Base-by-base conservation (phyloP, 2,113 vertebrate genomes). In the Caloenas nicobarica region DNA sequence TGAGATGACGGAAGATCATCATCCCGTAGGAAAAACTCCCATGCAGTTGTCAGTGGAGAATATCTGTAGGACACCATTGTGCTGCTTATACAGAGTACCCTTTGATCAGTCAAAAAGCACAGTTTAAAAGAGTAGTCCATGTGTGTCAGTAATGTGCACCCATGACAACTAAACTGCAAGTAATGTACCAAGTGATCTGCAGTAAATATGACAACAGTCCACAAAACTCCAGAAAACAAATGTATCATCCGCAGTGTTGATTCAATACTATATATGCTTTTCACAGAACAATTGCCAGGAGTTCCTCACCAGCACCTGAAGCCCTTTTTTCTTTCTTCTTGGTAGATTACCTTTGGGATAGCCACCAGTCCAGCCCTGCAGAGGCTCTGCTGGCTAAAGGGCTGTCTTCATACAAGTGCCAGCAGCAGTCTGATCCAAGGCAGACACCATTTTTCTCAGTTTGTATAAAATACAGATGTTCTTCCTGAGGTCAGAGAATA, bases 171-270 rank as follows among this genome's bases (percentile, higher is more conserved):
- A 56, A 68, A 79, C 46, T 31, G 19, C 48, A 74, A 81, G 29
- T 46, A 73, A 56, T 23, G 10, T 7, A 57, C 31, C 23, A 40
- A 4, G 9, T 70, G 42, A 80, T 18, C 23, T 38, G 11, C 2
- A 2, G 29, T 23, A 94, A 81, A 46, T 33, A 42, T 2, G 10
- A 44, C 1, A 0, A 33, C 31, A 81, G 29, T 33, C 23, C 28
- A 65, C 46, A 53, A 66, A 88, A 70, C 19, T 48, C 66, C 48
- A 40, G 66, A 69, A 93, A 88, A 69, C 13, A 48, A 61, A 80
- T 2, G 10, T 17, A 44, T 42, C 2, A 0, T 21, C 25, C 25
- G 88, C 66, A 36, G 3, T 4, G 0, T 25, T 69, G n/a, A 46
- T 46, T 46, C 44, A 46, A 46, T 46, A 46, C 18, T 46, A 46